These are phyloP conservation scores for Turnix velox DNA, from an alignment of 2,113 vertebrate species.

Conservation along the genomic window DNA sequence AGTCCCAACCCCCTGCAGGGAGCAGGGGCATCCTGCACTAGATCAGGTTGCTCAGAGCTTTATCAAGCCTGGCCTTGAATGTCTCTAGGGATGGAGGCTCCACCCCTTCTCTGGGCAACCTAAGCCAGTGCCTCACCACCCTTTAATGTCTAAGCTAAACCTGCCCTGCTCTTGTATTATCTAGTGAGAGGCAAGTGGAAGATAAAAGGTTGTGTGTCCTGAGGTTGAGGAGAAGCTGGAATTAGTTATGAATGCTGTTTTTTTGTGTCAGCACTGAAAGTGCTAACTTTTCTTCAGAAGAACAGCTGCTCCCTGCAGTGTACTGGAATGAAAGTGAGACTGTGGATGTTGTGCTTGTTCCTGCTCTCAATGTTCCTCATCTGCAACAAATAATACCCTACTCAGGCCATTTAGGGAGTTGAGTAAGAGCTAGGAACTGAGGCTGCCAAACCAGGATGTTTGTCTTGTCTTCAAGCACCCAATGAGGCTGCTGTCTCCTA, in stretches of 20 bases:
- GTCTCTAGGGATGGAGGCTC: too few relatives aligned
- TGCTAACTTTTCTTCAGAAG: not conserved
- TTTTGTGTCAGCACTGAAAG: not conserved
- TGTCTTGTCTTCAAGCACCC: slow-evolving; percentile 11
- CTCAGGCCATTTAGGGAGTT: not conserved
- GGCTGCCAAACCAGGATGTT: not conserved
- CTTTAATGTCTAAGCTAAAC: too few relatives aligned
- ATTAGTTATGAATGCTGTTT: not conserved
- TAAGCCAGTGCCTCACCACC: too few relatives aligned
- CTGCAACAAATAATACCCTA: not conserved
- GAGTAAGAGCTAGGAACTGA: not conserved
- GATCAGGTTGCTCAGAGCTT: too few relatives aligned
- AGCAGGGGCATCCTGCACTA: too few relatives aligned
- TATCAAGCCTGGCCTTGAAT: too few relatives aligned
- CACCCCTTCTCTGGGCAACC: too few relatives aligned
- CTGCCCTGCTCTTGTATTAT: not conserved
- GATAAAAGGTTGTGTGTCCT: not conserved
- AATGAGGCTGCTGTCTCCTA: not conserved
- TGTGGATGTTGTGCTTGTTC: not conserved
- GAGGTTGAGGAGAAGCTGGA: not conserved
- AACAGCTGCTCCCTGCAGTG: not conserved
- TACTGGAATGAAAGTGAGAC: slow-evolving; percentile 2
- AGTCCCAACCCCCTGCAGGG: too few relatives aligned
- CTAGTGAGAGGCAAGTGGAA: not conserved
- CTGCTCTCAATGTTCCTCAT: not conserved